Percentiles rank a stretch among this genome's conserved stretches.
These are phyloP conservation scores for Euura saliciscinereae DNA, from an alignment of 1,140 invertebrate species.

Conservation along the genomic window DNA sequence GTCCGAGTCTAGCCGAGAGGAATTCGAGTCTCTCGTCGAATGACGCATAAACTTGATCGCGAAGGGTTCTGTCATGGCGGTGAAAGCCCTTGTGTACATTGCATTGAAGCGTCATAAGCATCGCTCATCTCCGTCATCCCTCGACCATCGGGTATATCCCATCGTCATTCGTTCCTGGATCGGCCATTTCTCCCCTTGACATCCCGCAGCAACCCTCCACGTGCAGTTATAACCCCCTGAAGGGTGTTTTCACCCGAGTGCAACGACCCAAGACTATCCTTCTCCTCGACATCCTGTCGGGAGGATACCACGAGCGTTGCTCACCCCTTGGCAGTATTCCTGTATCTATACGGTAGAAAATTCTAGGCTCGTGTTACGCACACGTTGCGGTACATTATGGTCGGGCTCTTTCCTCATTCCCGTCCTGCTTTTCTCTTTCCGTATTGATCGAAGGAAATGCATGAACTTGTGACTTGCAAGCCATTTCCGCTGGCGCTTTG, in stretches of 20 bases:
- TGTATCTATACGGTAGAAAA: background rate
- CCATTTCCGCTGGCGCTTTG: too few species aligned
- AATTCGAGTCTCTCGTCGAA: too few species aligned
- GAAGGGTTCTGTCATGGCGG: background rate
- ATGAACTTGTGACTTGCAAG: too few species aligned
- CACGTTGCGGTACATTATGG: background rate
- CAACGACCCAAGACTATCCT: constrained; percentile 6
- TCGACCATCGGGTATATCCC: background rate
- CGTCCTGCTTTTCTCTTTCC: background rate
- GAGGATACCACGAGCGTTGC: background rate
- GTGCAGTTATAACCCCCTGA: background rate
- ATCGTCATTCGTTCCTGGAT: background rate
- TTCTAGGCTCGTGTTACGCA: constrained; percentile 10
- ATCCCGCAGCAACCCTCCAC: background rate
- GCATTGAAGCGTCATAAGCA: background rate
- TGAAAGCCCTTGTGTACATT: background rate
- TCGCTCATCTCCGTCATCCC: constrained; percentile 9
- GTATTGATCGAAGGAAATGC: background rate
- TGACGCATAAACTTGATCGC: too few species aligned
- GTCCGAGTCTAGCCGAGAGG: too few species aligned
- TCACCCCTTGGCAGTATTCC: background rate
- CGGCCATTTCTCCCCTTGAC: constrained; percentile 9
- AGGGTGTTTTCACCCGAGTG: background rate
- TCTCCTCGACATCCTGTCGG: constrained; percentile 7
- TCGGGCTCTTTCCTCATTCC: background rate